Evolutionary conservation across 1,140 invertebrate species (phyloP).

Genomic region (Tenebrio molitor): DNA sequence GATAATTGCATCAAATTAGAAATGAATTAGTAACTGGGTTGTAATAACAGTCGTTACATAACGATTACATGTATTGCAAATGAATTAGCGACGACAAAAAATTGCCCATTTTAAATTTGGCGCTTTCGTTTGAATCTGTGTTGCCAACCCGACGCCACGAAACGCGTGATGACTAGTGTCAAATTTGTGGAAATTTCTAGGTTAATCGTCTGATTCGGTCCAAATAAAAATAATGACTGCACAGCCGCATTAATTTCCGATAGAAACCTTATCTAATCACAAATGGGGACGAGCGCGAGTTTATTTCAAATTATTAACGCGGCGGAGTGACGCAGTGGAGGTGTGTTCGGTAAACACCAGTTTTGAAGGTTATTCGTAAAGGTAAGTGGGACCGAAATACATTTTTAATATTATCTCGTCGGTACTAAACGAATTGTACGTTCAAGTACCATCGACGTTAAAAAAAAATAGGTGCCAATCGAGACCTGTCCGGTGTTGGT

Average conservation of each 20-base stretch:
- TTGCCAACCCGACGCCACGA: background rate
- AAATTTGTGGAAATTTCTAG: slow-evolving; percentile 1
- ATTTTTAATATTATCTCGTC: slow-evolving; percentile 5
- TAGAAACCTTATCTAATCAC: slow-evolving; percentile 23
- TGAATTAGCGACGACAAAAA: too few species aligned
- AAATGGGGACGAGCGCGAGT: slow-evolving; percentile 17
- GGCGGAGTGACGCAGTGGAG: slow-evolving; percentile 25
- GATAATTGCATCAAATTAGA: too few species aligned
- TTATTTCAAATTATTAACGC: slow-evolving; percentile 13
- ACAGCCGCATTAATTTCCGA: slow-evolving; percentile 4
- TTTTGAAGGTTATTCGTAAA: slow-evolving; percentile 24
- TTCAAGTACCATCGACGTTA: background rate
- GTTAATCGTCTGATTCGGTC: too few species aligned
- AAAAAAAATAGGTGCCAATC: too few species aligned
- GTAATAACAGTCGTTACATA: too few species aligned
- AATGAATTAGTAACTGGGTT: too few species aligned
- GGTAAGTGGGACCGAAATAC: slow-evolving; percentile 9
- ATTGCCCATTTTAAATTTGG: too few species aligned
- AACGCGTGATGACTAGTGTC: background rate
- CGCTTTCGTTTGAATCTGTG: too few species aligned
- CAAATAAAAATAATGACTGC: background rate
- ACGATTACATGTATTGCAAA: too few species aligned
- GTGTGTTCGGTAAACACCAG: slow-evolving; percentile 14
- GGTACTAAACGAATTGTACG: background rate
- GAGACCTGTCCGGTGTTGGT: too few species aligned